Evolutionary conservation across 1,140 invertebrate genomes (phyloP), one percentile per base, ranked within the genome.

Genomic region (Heliconius nattereri): DNA sequence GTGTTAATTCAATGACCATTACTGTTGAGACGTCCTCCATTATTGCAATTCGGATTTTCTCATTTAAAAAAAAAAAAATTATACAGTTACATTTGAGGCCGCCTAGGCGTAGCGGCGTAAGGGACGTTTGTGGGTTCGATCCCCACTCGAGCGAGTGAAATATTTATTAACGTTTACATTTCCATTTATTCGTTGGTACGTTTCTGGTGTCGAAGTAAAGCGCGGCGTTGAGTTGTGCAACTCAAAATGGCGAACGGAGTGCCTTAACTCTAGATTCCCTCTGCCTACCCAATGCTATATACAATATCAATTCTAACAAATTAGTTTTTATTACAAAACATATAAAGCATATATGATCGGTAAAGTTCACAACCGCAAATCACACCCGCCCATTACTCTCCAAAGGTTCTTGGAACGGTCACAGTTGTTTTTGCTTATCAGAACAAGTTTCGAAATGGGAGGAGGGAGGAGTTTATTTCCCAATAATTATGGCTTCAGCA

Each of bases 401-500:
- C 57, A 73, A 57, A 49, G 40, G 45, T 82, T 82, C 81, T 76
- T 60, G 71, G 81, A 82, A 82, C 8, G 52, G 71, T 26, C 71
- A 23, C 71, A 66, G 60, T 66, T 7, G 49, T 82, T 82, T 82
- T 82, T 82, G 77, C 52, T 26, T 40, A 26, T 54, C 52, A 26
- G 70, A 79, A 82, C 81, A 32, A 57, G 81, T 82, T 76, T 40
- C 72, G 60, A 57, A 52, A 75, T 75, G 76, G 81, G 81, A 70
- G 81, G 81, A 78, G 76, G 81, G 81, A 73, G 81, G 81, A 74
- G 81, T 82, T 78, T 76, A 29, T 71, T 79, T 60, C 77, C 71
- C 29, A 77, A 73, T 82, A 82, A 82, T 78, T 78, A 81, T 76
- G 71, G 77, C 81, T 45, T 79, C 73, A 60, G 37, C 26, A 29